These are phyloP conservation scores for Morphnarchus princeps DNA, from an alignment of 2,113 vertebrate species.

Conservation along the genomic window DNA sequence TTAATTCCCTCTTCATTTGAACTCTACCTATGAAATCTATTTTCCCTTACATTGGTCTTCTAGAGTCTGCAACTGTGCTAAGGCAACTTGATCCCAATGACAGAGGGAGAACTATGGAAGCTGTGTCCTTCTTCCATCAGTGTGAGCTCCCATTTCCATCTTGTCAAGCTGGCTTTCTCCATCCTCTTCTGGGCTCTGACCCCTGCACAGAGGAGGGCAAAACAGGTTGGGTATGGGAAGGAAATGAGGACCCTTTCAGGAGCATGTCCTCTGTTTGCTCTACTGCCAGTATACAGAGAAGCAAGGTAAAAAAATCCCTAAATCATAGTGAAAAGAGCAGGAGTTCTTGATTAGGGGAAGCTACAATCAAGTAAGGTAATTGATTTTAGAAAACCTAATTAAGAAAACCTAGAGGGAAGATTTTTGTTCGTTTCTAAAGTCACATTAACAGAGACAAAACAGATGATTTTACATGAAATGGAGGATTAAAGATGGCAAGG, in stretches of 20 bases:
- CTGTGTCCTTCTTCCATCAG: conserved; percentile 46
- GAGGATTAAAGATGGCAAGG: neutral
- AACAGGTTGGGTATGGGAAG: neutral
- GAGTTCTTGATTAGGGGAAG: neutral
- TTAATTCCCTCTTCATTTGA: neutral
- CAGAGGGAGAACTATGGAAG: neutral
- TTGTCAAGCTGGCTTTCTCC: neutral
- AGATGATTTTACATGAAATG: neutral
- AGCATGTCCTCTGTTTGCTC: neutral
- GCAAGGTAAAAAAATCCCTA: neutral
- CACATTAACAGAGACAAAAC: neutral
- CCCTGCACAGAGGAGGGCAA: neutral
- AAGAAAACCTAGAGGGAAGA: neutral
- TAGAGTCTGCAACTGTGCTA: neutral
- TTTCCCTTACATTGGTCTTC: neutral
- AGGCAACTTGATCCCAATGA: neutral
- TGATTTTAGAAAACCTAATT: neutral
- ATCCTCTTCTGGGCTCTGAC: neutral
- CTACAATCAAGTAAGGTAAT: neutral
- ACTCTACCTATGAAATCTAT: neutral
- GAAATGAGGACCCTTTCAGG: neutral
- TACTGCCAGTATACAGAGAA: neutral
- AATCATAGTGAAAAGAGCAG: neutral
- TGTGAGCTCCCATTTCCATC: conserved; percentile 69
- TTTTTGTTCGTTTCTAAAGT: neutral